These are phyloP conservation scores for Microtus richardsoni DNA, from an alignment of 2,113 vertebrate genomes.

Conservation along the genomic window DNA sequence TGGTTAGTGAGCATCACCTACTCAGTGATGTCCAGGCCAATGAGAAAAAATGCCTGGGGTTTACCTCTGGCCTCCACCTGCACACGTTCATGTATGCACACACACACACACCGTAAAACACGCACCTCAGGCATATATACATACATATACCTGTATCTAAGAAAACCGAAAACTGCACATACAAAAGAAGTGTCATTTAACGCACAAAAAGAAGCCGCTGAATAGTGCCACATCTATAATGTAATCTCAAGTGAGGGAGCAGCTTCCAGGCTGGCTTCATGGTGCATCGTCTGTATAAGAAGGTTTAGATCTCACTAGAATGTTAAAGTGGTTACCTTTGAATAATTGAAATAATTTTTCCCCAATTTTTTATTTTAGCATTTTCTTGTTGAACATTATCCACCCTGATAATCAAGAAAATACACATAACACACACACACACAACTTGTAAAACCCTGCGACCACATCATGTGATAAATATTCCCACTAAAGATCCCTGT, in stretches of 20 bases:
- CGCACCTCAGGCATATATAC: neutral
- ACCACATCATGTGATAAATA: constrained; percentile 8
- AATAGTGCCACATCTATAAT: neutral
- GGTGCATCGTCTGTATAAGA: neutral
- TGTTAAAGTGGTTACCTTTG: neutral
- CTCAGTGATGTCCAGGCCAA: neutral
- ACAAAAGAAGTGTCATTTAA: neutral
- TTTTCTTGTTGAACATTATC: constrained; percentile 16
- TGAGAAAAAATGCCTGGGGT: neutral
- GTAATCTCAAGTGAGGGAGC: neutral
- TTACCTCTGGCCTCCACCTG: neutral
- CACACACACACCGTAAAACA: neutral
- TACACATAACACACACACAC: no score
- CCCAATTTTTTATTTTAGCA: constrained; percentile 1
- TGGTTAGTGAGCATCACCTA: neutral
- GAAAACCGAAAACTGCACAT: neutral
- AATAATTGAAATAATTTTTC: neutral
- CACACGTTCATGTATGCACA: neutral
- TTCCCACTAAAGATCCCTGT: neutral
- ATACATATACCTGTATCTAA: no score
- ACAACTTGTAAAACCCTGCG: neutral
- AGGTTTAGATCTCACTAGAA: neutral
- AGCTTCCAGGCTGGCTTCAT: no score
- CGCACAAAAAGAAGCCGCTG: neutral
- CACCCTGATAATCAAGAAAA: neutral